Conservation (phyloP, 2,888 invertebrate species). For the Eupithecia subfuscata region DNA sequence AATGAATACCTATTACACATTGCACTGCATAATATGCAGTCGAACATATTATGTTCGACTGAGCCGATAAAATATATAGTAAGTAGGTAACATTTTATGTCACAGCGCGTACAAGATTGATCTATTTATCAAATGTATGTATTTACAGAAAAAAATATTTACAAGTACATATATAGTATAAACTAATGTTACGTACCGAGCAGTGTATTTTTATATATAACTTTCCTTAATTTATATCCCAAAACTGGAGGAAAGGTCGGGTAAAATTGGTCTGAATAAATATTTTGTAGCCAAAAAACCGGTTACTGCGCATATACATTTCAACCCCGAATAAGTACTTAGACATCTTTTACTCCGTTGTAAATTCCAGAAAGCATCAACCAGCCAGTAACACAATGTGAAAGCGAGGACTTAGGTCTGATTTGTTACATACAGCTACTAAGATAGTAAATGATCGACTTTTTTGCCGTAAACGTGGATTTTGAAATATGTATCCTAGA, state of each 20-base stretch:
- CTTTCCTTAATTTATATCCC: slow-evolving; percentile 27
- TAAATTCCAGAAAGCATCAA: neutral
- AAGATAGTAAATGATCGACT: neutral
- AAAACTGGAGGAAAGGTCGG: slow-evolving; percentile 28
- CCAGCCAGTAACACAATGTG: neutral
- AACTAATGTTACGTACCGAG: slow-evolving; percentile 44
- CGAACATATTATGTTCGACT: slow-evolving; percentile 39
- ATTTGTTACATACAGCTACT: neutral
- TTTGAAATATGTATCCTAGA: neutral
- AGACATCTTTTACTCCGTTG: neutral
- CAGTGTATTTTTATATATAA: slow-evolving; percentile 40
- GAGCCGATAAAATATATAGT: slow-evolving; percentile 16
- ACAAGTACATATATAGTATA: slow-evolving; percentile 38
- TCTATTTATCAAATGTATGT: slow-evolving; percentile 43
- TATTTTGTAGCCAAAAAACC: neutral
- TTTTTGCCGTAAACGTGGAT: neutral
- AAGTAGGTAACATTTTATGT: slow-evolving; percentile 21
- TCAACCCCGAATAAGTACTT: neutral
- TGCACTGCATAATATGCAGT: slow-evolving; percentile 25
- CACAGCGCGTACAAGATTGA: slow-evolving; percentile 43
- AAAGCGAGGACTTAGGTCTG: neutral
- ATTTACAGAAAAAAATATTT: slow-evolving; percentile 41
- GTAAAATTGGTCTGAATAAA: slow-evolving; percentile 30
- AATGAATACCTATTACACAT: slow-evolving; percentile 19
- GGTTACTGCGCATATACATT: neutral